A percentile compares a stretch with the other conserved stretches of the same genome.
Evolutionary conservation across 2,113 vertebrate species (phyloP).

Genomic region (Paramormyrops kingsleyae): DNA sequence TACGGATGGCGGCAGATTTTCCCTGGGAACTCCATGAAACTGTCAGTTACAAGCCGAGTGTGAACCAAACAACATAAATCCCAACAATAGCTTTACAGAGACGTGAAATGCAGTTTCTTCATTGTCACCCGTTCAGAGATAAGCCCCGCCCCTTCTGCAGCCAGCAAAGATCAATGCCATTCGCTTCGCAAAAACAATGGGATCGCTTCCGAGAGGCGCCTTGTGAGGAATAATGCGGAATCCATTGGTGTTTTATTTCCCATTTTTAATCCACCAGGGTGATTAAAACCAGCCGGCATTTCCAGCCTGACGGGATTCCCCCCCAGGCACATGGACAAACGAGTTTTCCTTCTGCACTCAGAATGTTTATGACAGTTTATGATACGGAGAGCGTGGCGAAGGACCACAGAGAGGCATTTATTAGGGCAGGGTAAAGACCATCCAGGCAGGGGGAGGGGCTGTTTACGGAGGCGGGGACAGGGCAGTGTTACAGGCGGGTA

Average conservation of each 20-base stretch:
- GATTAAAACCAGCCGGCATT: constrained; percentile 20
- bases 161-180: not conserved
- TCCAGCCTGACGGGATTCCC: not conserved
- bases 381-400: constrained; percentile 5
- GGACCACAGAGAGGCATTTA: constrained; percentile 5
- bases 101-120: not conserved
- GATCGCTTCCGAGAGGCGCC: not conserved
- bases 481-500: not conserved
- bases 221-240: constrained; percentile 11
- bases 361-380: constrained; percentile 24
- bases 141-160: not conserved
- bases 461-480: not conserved
- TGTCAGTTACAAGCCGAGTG: not conserved
- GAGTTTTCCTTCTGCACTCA: not conserved
- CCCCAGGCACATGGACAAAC: constrained; percentile 1
- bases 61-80: not conserved
- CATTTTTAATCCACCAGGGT: constrained; percentile 16
- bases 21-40: not conserved
- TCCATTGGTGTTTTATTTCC: not conserved
- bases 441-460: not conserved
- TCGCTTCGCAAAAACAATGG: not conserved
- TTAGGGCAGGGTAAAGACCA: constrained; percentile 9
- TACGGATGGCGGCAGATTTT: not conserved
- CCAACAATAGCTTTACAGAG: not conserved
- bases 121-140: not conserved